A percentile compares a stretch with the other conserved stretches of the same genome.
Conservation (phyloP, 2,113 vertebrate genomes). For the Conger conger region DNA sequence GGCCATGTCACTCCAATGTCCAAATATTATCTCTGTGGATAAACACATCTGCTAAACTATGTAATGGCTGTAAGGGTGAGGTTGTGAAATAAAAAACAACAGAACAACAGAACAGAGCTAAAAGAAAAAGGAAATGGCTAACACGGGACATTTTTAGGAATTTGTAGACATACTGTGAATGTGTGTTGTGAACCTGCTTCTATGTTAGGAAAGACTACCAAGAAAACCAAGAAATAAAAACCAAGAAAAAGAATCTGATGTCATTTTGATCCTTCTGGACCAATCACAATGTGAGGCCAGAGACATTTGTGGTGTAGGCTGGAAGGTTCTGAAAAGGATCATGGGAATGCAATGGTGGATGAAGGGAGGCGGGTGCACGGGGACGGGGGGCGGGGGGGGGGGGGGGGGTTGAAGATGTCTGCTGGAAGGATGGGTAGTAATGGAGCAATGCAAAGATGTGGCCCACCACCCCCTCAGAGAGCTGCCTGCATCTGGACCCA, state of each 20-base stretch:
- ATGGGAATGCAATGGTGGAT: constrained; percentile 18
- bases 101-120: too few relatives aligned
- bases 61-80: background rate
- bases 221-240: too few relatives aligned
- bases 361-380: too few relatives aligned
- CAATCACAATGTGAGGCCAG: background rate
- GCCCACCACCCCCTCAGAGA: constrained; percentile 48
- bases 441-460: constrained; percentile 60
- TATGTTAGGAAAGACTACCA: background rate
- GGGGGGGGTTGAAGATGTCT: constrained; percentile 46
- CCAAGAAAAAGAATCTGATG: background rate
- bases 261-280: background rate
- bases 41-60: too few relatives aligned
- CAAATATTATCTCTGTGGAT: too few relatives aligned
- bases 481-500: constrained; percentile 58
- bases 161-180: too few relatives aligned
- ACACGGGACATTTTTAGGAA: too few relatives aligned
- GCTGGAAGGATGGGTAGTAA: constrained; percentile 61
- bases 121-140: background rate
- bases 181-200: background rate
- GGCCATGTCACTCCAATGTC: too few relatives aligned
- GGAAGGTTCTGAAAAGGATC: constrained; percentile 6
- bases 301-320: background rate
- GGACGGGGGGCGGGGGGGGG: too few relatives aligned
- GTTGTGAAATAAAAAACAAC: background rate